Conservation (phyloP, 1,140 invertebrate genomes). For the Drosophila nikananu region DNA sequence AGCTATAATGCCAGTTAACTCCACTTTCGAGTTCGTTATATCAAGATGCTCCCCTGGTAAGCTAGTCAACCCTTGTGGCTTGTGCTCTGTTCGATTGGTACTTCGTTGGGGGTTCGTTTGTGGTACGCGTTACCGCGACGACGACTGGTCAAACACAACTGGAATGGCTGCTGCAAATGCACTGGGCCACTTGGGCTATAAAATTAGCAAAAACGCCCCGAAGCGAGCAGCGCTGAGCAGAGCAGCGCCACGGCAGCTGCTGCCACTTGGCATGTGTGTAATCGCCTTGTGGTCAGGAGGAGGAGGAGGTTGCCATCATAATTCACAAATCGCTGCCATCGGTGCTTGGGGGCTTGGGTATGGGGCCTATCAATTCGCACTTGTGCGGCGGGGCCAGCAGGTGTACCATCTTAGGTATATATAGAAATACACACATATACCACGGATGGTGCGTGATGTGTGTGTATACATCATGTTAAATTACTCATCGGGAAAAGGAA, state of each 20-base stretch:
- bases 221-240: constrained; percentile 31
- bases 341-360: constrained; percentile 31
- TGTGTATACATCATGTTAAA: constrained; percentile 44
- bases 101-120: constrained; percentile 54
- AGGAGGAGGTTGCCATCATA: constrained; percentile 50
- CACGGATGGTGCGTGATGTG: constrained; percentile 14
- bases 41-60: constrained; percentile 4
- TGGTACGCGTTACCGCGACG: constrained; percentile 65
- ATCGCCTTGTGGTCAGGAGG: constrained; percentile 47
- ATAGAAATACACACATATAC: constrained; percentile 21
- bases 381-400: constrained; percentile 67
- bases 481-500: constrained; percentile 69
- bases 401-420: constrained; percentile 62
- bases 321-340: constrained; percentile 58
- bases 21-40: constrained; percentile 7
- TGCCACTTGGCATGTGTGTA: constrained; percentile 51
- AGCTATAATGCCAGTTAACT: constrained; percentile 4
- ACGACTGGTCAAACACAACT: constrained; percentile 77
- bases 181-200: constrained; percentile 68
- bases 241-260: constrained; percentile 47
- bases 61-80: constrained; percentile 25
- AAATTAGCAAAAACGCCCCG: constrained; percentile 79
- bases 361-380: constrained; percentile 76
- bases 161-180: constrained; percentile 76
- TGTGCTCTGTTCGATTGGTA: constrained; percentile 33